Base-by-base conservation (phyloP, 2,113 vertebrate species). In the Oreochromis spilurus region DNA sequence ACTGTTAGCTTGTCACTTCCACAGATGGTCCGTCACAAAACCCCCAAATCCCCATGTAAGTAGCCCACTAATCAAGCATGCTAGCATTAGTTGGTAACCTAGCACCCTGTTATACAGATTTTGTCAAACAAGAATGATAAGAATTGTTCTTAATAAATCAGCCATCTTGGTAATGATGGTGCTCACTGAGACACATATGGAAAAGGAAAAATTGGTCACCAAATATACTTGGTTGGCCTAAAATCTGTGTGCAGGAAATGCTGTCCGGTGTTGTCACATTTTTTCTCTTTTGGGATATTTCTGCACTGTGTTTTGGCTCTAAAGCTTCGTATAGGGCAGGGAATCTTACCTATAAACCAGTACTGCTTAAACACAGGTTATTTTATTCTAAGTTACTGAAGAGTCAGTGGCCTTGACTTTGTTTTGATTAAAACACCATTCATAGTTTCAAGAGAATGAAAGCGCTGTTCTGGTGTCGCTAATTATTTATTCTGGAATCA, bases 281-380 rank as follows among this genome's bases (percentile, higher is more conserved):
- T n/a, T 60, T 7, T 13, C 1, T 36, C n/a, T 19, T 17, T 58
- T 17, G 38, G 38, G 57, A 7, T 16, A 43, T 58, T 79, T 80
- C 7, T 62, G n/a, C 21, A 24, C 5, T 26, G 57, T 34, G 52
- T 34, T 16, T 36, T 36, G 16, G 17, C 43, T 67, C 31, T 9
- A 6, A 19, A 67, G 5, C 13, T 62, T 48, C 0, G 1, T 11
- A 0, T 48, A 26, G 24, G 9, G 17, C 70, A 3, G 70, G 16
- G 24, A 31, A 2, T 19, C 70, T 48, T 29, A 75, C 24, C 24
- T 9, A 75, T 72, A 72, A 6, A 72, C 1, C 21, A 9, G 36
- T 16, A 45, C n/a, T 72, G 38, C 65, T 72, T 48, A 43, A 48
- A 45, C 24, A 26, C 70, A 19, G 40, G 6, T 75, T 29, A 29